Percentiles rank a stretch among this genome's conserved stretches.
These are phyloP conservation scores for Adelphocoris suturalis DNA, from an alignment of 2,888 invertebrate genomes.

Conservation along the genomic window DNA sequence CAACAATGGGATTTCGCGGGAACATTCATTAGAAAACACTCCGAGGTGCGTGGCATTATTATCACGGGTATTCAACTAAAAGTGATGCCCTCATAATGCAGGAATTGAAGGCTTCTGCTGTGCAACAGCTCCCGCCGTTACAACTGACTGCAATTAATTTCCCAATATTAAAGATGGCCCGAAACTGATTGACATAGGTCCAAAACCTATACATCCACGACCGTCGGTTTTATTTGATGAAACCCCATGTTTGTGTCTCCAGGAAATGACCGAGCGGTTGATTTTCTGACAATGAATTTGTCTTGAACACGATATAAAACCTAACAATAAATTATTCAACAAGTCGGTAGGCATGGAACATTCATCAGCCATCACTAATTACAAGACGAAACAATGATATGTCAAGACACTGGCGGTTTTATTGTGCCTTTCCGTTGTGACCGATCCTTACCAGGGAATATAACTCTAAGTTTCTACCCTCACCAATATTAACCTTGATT, in stretches of 20 bases:
- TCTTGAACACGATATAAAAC: no score
- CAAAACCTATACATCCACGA: not conserved
- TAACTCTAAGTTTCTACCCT: no score
- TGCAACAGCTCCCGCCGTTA: not conserved
- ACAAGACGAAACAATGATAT: no score
- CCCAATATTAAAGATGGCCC: not conserved
- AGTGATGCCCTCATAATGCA: slow-evolving; percentile 13
- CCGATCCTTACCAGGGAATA: no score
- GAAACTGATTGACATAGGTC: not conserved
- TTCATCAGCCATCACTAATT: no score
- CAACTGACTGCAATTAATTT: not conserved
- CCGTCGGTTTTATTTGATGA: not conserved
- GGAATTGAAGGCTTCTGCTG: not conserved
- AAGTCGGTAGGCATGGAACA: no score
- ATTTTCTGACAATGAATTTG: not conserved
- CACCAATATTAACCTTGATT: no score
- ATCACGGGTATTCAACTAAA: slow-evolving; percentile 16
- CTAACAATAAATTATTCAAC: no score
- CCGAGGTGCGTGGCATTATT: slow-evolving; percentile 7
- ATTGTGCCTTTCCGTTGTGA: no score
- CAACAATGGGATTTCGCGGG: slow-evolving; percentile 28
- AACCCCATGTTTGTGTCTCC: not conserved
- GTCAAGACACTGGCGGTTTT: no score
- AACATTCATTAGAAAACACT: slow-evolving; percentile 28
- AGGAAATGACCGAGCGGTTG: not conserved